Evolutionary conservation across 2,113 vertebrate species (phyloP).

Genomic region (Corythornis cristatus): DNA sequence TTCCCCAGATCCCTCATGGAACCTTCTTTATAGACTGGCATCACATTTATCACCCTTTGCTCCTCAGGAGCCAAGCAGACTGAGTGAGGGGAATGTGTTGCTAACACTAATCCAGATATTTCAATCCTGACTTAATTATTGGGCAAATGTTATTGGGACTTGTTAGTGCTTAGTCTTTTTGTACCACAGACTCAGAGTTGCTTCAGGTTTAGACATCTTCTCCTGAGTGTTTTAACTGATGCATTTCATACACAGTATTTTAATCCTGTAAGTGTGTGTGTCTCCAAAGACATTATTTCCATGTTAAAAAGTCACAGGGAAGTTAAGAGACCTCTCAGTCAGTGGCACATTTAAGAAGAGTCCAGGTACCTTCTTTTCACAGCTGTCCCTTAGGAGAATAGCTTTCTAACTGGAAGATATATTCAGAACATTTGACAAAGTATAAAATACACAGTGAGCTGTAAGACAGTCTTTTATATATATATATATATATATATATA

Average conservation of each 20-base stretch:
- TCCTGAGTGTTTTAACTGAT: neutral
- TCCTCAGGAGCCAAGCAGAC: neutral
- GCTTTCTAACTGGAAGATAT: neutral
- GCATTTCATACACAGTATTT: neutral
- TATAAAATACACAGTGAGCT: neutral
- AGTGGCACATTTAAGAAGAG: neutral
- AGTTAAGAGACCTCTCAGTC: neutral
- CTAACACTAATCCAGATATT: neutral
- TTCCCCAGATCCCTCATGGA: neutral
- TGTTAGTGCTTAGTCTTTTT: neutral
- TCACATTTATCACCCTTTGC: neutral
- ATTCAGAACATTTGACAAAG: neutral
- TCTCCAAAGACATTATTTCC: neutral
- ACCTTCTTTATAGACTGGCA: neutral
- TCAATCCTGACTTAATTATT: neutral
- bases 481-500: neutral
- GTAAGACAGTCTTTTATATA: neutral
- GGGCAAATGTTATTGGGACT: neutral
- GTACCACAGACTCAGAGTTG: neutral
- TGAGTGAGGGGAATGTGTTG: neutral
- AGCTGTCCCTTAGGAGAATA: neutral
- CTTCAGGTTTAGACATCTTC: neutral
- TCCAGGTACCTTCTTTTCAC: neutral
- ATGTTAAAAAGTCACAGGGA: neutral
- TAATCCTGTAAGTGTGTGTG: neutral